These are phyloP conservation scores for Chromobotia macracanthus DNA, from an alignment of 2,797 vertebrate genomes.

Conservation along the genomic window DNA sequence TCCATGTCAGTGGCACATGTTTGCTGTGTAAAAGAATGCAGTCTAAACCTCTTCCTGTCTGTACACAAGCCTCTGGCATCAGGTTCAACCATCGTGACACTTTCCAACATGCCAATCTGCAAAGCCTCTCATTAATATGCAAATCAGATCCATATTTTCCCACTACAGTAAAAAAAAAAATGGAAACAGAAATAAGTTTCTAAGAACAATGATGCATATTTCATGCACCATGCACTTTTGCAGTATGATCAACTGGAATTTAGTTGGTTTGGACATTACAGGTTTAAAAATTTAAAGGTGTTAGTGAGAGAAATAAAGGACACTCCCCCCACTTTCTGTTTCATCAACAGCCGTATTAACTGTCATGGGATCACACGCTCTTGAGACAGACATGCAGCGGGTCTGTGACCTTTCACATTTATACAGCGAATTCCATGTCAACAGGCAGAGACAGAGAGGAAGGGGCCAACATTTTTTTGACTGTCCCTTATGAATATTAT, in stretches of 20 bases:
- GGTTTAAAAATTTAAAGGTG: conserved; percentile 80
- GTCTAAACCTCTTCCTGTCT: conserved; percentile 35
- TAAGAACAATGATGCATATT: conserved; percentile 74
- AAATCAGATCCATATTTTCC: conserved; percentile 64
- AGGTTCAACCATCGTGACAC: conserved; percentile 42
- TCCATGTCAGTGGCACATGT: conserved; percentile 1
- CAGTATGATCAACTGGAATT: conserved; percentile 75
- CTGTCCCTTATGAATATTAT: conserved; percentile 76
- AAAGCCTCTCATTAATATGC: conserved; percentile 56
- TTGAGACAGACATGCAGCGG: conserved; percentile 64
- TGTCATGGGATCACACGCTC: conserved; percentile 65
- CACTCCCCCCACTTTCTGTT: conserved; percentile 34
- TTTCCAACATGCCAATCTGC: conserved; percentile 45
- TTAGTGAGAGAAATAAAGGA: conserved; percentile 65
- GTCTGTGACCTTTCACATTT: conserved; percentile 66
- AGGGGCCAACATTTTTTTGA: conserved; percentile 13
- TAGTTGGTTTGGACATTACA: conserved; percentile 78
- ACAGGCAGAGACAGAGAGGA: conserved; percentile 36
- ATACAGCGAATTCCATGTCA: conserved; percentile 22
- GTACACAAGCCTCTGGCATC: conserved; percentile 33
- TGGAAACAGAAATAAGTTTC: conserved; percentile 61
- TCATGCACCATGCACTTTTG: conserved; percentile 74
- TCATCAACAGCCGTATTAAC: conserved; percentile 70
- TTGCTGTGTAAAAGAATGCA: conserved; percentile 31
- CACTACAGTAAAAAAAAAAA: conserved; percentile 59